Evolutionary conservation across 2,888 invertebrate genomes (phyloP), one percentile per base, ranked within the genome.

Genomic region (Carcina quercana): DNA sequence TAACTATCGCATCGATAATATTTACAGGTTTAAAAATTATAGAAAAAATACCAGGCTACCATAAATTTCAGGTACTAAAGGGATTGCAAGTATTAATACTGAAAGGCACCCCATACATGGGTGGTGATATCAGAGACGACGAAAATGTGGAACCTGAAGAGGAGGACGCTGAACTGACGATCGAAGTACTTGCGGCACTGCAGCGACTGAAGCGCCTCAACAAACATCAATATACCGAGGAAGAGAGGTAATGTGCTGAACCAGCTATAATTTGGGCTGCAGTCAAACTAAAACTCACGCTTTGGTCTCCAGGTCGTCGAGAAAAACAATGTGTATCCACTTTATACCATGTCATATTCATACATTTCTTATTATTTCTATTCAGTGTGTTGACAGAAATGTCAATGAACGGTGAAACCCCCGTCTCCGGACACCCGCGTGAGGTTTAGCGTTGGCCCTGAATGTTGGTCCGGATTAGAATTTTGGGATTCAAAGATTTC

Each of bases 181-280:
- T 78, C 0, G 78, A 85, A 14, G 45, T 87, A 1, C 40, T 88
- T 14, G 86, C 86, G 0, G 50, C 86, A 3, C 50, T 89, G 30
- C 86, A 86, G 0, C 61, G 72, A 25, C 60, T 89, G 11, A 86
- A 79, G 37, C 65, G 86, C 29, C 63, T 89, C 10, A 88, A 89
- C 47, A 89, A 89, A 54, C 54, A 54, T 3, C 40, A 51, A 0
- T 64, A 86, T 2, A 74, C 72, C 1, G 66, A 75, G 0, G 86
- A 86, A 32, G 87, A 88, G 53, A 69, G 78, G 67, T 84, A 71
- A 34, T 1, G 5, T 17, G 17, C n/a, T n/a, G n/a, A n/a, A n/a
- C n/a, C 5, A 17, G 19, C 19, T 6, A 19, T 19, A 8, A 8
- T 8, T 2, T n/a, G 8, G 19, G 19, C 19, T 19, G 6, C 19